Conservation (phyloP, 2,888 invertebrate genomes). For the Operophtera brumata region DNA sequence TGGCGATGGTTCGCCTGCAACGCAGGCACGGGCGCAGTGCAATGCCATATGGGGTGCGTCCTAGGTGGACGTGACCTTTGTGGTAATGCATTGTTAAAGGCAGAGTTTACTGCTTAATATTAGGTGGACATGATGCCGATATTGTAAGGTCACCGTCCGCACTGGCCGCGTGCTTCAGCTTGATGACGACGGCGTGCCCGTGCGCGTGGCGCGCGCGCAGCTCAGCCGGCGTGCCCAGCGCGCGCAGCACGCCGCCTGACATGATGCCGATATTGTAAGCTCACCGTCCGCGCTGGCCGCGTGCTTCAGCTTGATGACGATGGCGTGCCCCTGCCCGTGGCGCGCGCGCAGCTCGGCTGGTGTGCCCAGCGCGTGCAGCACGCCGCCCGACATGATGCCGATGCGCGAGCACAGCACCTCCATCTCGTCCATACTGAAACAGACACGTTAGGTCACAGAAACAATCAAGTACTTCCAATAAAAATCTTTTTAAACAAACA, state of each 20-base stretch:
- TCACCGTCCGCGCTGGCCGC: slow-evolving; percentile 23
- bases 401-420: slow-evolving; percentile 89
- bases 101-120: too few species aligned
- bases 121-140: too few species aligned
- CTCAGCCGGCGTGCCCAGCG: slow-evolving; percentile 86
- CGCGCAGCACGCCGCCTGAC: slow-evolving; percentile 86
- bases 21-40: too few species aligned
- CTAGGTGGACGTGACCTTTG: too few species aligned
- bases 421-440: slow-evolving; percentile 92
- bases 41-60: too few species aligned
- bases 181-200: slow-evolving; percentile 74
- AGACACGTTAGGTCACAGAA: background rate
- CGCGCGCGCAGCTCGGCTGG: slow-evolving; percentile 86
- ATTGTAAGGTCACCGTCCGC: slow-evolving; percentile 25
- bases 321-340: slow-evolving; percentile 83
- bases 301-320: slow-evolving; percentile 49
- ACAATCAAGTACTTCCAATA: too few species aligned
- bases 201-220: slow-evolving; percentile 86
- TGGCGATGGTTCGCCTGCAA: too few species aligned
- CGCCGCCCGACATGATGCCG: slow-evolving; percentile 88
- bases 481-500: too few species aligned
- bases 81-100: too few species aligned
- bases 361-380: slow-evolving; percentile 86
- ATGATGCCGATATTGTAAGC: too few species aligned
- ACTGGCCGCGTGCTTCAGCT: background rate